These are phyloP conservation scores for Apamea epomidion DNA, from an alignment of 2,888 invertebrate genomes.

Conservation along the genomic window DNA sequence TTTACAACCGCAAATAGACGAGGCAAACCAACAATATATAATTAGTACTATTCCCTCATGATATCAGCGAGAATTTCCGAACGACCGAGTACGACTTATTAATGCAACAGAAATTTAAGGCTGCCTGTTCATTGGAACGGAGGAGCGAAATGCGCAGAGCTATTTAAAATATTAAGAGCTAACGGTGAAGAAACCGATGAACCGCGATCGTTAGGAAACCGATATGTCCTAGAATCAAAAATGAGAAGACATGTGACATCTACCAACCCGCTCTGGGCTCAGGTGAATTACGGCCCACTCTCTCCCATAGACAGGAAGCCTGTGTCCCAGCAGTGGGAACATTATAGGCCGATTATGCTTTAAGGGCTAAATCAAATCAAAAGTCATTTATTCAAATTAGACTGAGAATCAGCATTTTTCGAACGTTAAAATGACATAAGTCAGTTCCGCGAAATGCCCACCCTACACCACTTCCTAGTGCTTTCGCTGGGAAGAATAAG, in stretches of 20 bases:
- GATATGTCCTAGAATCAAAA: too few species aligned
- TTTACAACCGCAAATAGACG: constrained; percentile 43
- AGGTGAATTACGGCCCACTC: too few species aligned
- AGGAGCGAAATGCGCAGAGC: neutral
- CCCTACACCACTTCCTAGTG: too few species aligned
- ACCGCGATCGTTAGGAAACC: too few species aligned
- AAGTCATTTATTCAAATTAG: neutral
- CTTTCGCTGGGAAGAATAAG: neutral
- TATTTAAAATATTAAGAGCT: neutral
- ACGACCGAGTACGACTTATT: constrained; percentile 51
- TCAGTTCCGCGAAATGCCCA: too few species aligned
- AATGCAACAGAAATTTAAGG: constrained; percentile 48
- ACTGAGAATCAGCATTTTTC: too few species aligned
- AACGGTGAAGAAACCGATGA: neutral
- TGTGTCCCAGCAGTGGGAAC: too few species aligned
- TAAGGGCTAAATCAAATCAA: too few species aligned
- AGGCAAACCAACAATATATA: constrained; percentile 42
- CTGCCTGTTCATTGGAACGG: neutral
- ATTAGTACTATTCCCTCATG: constrained; percentile 58
- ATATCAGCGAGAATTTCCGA: constrained; percentile 49
- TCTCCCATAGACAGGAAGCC: too few species aligned
- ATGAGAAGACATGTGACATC: neutral
- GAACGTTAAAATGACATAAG: too few species aligned
- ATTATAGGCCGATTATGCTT: too few species aligned
- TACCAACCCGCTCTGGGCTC: neutral